phyloP scores from a whole-genome alignment of 2,888 invertebrate genomes.

The Diploptera punctata region DNA sequence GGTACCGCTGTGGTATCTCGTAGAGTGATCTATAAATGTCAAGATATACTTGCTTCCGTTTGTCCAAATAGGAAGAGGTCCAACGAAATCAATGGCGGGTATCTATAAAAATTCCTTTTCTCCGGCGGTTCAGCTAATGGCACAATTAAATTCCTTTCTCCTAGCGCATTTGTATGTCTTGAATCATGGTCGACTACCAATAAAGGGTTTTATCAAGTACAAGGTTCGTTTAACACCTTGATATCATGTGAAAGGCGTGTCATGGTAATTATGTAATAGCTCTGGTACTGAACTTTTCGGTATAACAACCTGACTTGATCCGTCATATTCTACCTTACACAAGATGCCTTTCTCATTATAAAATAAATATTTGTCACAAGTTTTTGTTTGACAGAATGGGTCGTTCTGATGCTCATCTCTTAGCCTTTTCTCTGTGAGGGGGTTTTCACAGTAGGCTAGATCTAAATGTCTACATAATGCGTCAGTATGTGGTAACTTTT shows the following conservation, averaged over 20 bases:
- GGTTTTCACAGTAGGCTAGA: neutral
- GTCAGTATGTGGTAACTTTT: neutral
- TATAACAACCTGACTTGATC: neutral
- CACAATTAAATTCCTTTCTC: neutral
- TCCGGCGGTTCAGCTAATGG: neutral
- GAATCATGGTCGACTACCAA: neutral
- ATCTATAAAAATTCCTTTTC: too few species aligned
- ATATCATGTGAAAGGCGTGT: neutral
- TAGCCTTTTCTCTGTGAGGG: neutral
- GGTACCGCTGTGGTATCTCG: neutral
- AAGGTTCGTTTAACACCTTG: too few species aligned
- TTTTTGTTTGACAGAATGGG: neutral
- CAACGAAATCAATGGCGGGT: too few species aligned
- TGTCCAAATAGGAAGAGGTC: too few species aligned
- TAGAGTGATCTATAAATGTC: neutral
- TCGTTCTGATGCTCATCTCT: neutral
- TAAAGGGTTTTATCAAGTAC: neutral
- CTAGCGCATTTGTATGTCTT: neutral
- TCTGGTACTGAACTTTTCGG: neutral
- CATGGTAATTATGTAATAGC: neutral
- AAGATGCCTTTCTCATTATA: neutral
- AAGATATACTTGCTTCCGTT: neutral
- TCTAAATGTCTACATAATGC: neutral
- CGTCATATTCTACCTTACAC: neutral
- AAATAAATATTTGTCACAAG: neutral